Conservation (phyloP, 2,113 vertebrate genomes). For the Trematocara marginatum region DNA sequence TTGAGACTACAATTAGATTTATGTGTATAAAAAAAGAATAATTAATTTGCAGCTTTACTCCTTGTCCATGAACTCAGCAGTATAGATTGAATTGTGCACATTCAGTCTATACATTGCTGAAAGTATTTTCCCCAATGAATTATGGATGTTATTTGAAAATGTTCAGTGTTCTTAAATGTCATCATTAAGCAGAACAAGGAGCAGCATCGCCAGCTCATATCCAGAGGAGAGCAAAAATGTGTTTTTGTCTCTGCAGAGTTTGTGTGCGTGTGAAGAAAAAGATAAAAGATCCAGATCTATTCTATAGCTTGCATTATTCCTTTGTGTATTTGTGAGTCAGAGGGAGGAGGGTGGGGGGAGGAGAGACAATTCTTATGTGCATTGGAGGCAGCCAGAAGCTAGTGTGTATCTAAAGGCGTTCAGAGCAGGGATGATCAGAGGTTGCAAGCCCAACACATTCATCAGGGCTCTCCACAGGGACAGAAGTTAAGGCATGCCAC, state of each 20-base stretch:
- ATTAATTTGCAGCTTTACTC: conserved; percentile 42
- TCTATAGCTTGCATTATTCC: conserved; percentile 36
- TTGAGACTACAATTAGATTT: conserved; percentile 20
- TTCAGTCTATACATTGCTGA: conserved; percentile 42
- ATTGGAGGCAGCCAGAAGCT: conserved; percentile 39
- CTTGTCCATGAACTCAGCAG: conserved; percentile 47
- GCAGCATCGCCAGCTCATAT: background rate
- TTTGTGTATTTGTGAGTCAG: conserved; percentile 30
- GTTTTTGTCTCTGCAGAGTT: conserved; percentile 40
- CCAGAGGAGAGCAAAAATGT: conserved; percentile 18
- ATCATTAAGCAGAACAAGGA: conserved; percentile 60
- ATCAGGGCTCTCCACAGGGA: conserved; percentile 54
- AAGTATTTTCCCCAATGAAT: conserved; percentile 44
- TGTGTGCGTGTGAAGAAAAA: conserved; percentile 14
- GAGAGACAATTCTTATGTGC: conserved; percentile 23
- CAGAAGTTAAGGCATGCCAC: conserved; percentile 25
- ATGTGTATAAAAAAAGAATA: conserved; percentile 44
- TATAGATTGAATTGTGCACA: conserved; percentile 16
- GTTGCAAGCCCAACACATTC: conserved; percentile 49
- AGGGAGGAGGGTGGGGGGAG: background rate
- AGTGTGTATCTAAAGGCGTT: conserved; percentile 50
- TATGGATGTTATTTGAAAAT: conserved; percentile 59
- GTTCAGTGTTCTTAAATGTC: conserved; percentile 63
- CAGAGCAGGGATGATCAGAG: conserved; percentile 60
- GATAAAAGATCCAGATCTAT: conserved; percentile 39